Evolutionary conservation across 2,797 vertebrate species (phyloP).

Genomic region (Chelonia mydas): DNA sequence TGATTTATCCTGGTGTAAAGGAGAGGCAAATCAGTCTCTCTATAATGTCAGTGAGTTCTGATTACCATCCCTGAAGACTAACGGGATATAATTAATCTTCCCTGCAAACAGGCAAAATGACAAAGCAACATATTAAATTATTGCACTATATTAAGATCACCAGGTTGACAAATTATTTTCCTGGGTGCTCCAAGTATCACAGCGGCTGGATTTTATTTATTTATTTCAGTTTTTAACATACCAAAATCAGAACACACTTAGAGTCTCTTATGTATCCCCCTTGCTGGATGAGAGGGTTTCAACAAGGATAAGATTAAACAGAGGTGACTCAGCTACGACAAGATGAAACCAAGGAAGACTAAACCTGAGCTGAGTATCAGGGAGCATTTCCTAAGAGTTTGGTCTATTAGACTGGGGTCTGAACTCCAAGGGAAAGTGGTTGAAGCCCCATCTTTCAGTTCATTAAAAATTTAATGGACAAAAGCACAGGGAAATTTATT

Average conservation of each 20-base stretch:
- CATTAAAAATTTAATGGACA: not conserved
- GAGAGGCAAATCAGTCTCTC: not conserved
- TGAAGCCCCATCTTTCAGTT: not conserved
- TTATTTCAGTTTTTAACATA: not conserved
- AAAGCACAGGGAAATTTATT: not conserved
- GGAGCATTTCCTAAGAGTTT: not conserved
- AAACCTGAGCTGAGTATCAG: not conserved
- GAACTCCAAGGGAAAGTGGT: not conserved
- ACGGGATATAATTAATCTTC: not conserved
- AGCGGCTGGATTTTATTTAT: fast-evolving
- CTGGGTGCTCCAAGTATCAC: not conserved
- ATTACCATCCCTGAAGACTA: not conserved
- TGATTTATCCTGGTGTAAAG: not conserved
- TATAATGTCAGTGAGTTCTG: not conserved
- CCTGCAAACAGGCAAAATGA: not conserved
- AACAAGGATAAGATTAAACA: not conserved
- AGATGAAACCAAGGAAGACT: not conserved
- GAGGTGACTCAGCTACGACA: not conserved
- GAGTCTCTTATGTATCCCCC: not conserved
- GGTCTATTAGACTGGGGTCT: not conserved
- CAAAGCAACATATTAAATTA: not conserved
- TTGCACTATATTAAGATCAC: not conserved
- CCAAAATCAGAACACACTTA: not conserved
- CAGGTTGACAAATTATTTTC: not conserved
- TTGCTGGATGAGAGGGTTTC: not conserved